A percentile compares a stretch with the other conserved stretches of the same genome.
Evolutionary conservation across 2,888 invertebrate genomes (phyloP).

Genomic region (Gymnocheta viridis): DNA sequence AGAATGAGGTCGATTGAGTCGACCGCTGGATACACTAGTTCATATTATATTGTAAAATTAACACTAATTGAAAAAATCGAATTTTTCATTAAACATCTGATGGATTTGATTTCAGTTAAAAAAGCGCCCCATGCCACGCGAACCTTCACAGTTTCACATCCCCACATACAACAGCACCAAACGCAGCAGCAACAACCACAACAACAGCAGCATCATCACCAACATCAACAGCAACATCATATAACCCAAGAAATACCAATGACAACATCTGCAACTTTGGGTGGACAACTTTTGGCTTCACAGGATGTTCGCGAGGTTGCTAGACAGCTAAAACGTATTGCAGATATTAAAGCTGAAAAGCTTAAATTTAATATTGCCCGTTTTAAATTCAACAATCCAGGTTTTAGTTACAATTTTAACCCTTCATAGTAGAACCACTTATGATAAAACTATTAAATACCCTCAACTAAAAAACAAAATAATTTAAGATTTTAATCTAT

Average conservation of each 20-base stretch:
- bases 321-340: conserved; percentile 79
- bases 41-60: too few species aligned
- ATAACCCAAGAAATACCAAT: conserved; percentile 62
- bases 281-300: conserved; percentile 57
- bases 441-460: conserved; percentile 11
- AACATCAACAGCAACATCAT: conserved; percentile 55
- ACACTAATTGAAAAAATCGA: too few species aligned
- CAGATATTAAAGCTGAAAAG: conserved; percentile 80
- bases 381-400: conserved; percentile 81
- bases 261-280: conserved; percentile 50
- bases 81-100: neutral
- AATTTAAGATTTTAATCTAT: conserved; percentile 49
- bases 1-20: too few species aligned
- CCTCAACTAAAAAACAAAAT: conserved; percentile 50
- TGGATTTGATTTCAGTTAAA: conserved; percentile 74
- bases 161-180: conserved; percentile 67
- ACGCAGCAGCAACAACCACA: conserved; percentile 52
- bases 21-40: too few species aligned
- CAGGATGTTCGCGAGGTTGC: conserved; percentile 78
- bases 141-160: conserved; percentile 64
- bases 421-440: conserved; percentile 74
- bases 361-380: conserved; percentile 81
- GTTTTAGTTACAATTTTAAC: conserved; percentile 78
- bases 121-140: conserved; percentile 72
- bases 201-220: conserved; percentile 50